Evolutionary conservation across 1,140 invertebrate genomes (phyloP).

Genomic region (Diplogasteroides magnus): DNA sequence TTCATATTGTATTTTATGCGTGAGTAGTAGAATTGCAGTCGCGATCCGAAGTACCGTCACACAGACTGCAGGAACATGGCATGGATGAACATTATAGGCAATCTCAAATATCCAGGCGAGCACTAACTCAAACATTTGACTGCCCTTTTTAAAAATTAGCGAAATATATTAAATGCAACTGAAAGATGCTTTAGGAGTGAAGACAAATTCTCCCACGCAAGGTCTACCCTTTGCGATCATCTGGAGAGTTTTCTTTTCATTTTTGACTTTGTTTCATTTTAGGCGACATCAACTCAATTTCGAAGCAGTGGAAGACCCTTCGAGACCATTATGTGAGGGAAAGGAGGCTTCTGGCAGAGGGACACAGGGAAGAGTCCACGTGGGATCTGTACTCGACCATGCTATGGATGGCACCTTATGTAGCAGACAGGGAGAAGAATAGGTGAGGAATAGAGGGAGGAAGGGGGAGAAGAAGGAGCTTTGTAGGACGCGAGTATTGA

Average conservation of each 20-base stretch:
- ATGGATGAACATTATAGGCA: constrained; percentile 27
- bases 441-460: too few relatives aligned
- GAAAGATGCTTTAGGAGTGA: too few relatives aligned
- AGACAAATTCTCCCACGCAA: not conserved
- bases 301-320: constrained; percentile 37
- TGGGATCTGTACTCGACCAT: constrained; percentile 28
- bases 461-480: too few relatives aligned
- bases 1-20: not conserved
- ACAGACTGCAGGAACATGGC: constrained; percentile 28
- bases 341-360: constrained; percentile 17
- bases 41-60: constrained; percentile 33
- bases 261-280: too few relatives aligned
- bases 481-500: too few relatives aligned
- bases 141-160: too few relatives aligned
- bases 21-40: not conserved
- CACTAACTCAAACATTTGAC: too few relatives aligned
- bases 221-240: not conserved
- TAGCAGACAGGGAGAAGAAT: constrained; percentile 27
- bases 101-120: constrained; percentile 21
- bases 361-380: constrained; percentile 14
- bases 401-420: constrained; percentile 31
- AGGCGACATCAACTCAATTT: constrained; percentile 30
- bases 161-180: too few relatives aligned
- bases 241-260: constrained; percentile 8
- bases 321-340: constrained; percentile 35